Conservation (phyloP, 2,888 invertebrate genomes). For the Eupithecia dodoneata region DNA sequence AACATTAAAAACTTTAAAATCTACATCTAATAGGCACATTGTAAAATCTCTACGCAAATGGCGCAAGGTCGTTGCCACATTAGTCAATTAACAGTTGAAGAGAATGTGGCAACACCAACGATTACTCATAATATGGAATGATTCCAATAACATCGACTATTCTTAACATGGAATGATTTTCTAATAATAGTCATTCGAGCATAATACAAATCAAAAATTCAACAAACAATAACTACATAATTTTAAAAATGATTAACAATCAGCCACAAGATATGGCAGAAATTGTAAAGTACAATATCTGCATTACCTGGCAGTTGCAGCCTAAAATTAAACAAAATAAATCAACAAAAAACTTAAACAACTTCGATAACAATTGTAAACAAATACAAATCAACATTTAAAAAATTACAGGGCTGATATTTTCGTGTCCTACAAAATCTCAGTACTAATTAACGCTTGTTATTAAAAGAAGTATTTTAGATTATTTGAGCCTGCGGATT, state of each 20-base stretch:
- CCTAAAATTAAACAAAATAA: slow-evolving; percentile 7
- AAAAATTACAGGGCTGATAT: slow-evolving; percentile 9
- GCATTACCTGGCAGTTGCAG: not conserved
- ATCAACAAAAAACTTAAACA: slow-evolving; percentile 5
- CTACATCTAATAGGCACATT: slow-evolving; percentile 60
- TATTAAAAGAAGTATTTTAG: slow-evolving; percentile 23
- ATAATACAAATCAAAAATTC: not conserved
- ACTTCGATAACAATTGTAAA: slow-evolving; percentile 21
- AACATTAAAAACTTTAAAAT: slow-evolving; percentile 69
- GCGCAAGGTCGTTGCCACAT: slow-evolving; percentile 48
- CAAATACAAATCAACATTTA: slow-evolving; percentile 10
- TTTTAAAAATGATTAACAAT: not conserved
- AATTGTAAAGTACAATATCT: not conserved
- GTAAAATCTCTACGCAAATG: slow-evolving; percentile 66
- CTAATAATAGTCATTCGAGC: not conserved
- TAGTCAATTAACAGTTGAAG: not conserved
- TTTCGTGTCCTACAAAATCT: slow-evolving; percentile 11
- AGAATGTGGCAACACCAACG: not conserved
- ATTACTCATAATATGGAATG: slow-evolving; percentile 18
- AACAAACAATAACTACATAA: not conserved
- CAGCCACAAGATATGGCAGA: not conserved
- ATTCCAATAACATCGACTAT: not conserved
- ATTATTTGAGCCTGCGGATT: slow-evolving; percentile 1
- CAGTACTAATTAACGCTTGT: slow-evolving; percentile 21
- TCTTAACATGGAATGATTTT: not conserved